These are phyloP conservation scores for Mesoclemmys tuberculata DNA, from an alignment of 2,113 vertebrate genomes.

Conservation along the genomic window DNA sequence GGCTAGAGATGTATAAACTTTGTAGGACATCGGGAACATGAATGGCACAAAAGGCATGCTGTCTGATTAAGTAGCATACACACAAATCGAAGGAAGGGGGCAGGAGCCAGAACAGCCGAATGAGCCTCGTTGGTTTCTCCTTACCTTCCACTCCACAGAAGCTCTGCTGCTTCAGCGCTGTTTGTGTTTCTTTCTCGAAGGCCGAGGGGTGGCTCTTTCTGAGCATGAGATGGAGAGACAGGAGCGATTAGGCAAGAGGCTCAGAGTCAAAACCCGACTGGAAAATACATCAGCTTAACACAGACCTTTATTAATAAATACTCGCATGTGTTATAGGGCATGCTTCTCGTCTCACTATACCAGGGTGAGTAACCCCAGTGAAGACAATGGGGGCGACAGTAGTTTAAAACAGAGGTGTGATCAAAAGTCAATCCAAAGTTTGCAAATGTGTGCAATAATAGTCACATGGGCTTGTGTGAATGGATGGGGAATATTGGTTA, in stretches of 20 bases:
- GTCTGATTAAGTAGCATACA: background rate
- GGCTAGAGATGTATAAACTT: background rate
- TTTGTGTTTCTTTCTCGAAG: background rate
- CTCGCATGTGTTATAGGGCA: background rate
- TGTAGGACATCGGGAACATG: rapidly evolving
- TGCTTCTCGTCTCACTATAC: background rate
- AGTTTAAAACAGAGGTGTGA: background rate
- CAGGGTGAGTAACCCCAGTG: background rate
- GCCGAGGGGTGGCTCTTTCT: background rate
- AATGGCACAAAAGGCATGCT: rapidly evolving
- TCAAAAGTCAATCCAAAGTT: background rate
- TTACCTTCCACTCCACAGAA: background rate
- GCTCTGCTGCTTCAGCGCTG: background rate
- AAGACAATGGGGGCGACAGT: background rate
- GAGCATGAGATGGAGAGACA: background rate
- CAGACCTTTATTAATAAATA: background rate
- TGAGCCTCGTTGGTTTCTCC: background rate
- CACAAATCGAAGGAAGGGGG: background rate
- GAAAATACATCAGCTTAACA: background rate
- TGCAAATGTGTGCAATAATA: background rate
- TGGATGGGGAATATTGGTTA: background rate
- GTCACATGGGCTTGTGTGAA: background rate
- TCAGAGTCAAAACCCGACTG: background rate
- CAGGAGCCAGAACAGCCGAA: background rate
- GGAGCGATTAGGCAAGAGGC: background rate